Conservation (phyloP, 2,797 vertebrate genomes). For the Ptychadena robeensis region DNA sequence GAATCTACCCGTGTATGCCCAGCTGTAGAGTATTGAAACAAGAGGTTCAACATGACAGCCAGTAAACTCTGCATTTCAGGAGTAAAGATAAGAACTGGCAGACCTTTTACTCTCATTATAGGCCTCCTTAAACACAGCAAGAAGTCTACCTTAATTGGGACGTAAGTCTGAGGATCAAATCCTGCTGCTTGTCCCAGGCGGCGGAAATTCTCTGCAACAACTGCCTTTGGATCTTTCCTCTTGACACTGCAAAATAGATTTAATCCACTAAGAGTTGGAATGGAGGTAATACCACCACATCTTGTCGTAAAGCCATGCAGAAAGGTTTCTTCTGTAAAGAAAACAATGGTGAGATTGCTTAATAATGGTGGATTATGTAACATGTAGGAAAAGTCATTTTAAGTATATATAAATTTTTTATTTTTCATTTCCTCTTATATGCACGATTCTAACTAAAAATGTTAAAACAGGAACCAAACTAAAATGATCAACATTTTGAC, state of each 20-base stretch:
- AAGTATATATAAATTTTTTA: too few species aligned
- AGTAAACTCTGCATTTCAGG: too few species aligned
- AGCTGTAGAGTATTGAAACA: too few species aligned
- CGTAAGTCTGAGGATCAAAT: conserved; percentile 80
- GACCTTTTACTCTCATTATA: not conserved
- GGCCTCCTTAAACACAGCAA: not conserved
- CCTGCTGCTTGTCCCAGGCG: conserved; percentile 82
- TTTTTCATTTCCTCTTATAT: too few species aligned
- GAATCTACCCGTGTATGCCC: too few species aligned
- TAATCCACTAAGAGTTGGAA: conserved; percentile 84
- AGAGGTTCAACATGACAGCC: too few species aligned
- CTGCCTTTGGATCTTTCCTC: conserved; percentile 79
- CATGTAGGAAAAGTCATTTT: too few species aligned
- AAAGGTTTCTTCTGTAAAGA: conserved; percentile 76
- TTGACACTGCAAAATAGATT: conserved; percentile 89
- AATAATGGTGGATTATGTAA: too few species aligned
- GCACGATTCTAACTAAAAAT: too few species aligned
- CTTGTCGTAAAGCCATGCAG: conserved; percentile 92
- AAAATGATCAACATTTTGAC: too few species aligned
- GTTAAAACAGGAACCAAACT: too few species aligned
- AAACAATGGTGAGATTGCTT: not conserved
- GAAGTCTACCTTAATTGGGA: conserved; percentile 80
- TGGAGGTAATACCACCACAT: conserved; percentile 84
- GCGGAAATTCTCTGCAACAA: conserved; percentile 87
- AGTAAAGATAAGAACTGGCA: too few species aligned